Conservation (phyloP, 2,888 invertebrate genomes). For the Lathronympha strigana region DNA sequence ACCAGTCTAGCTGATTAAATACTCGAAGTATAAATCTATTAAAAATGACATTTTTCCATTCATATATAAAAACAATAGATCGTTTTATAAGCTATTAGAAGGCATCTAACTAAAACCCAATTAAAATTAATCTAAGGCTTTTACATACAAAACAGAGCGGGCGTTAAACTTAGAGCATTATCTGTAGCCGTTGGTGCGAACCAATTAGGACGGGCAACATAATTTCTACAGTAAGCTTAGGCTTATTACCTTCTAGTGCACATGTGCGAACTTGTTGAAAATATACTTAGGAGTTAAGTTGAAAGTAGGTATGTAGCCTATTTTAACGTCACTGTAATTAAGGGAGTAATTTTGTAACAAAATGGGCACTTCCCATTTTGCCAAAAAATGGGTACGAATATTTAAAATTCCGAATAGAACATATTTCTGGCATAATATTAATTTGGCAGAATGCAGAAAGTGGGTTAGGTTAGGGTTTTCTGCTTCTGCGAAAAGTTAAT, state of each 20-base stretch:
- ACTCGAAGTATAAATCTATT: too few relatives aligned
- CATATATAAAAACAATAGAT: background rate
- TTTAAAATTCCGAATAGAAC: too few relatives aligned
- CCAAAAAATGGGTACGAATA: too few relatives aligned
- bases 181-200: slow-evolving; percentile 24
- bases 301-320: background rate
- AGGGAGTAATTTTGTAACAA: too few relatives aligned
- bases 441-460: too few relatives aligned
- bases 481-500: too few relatives aligned
- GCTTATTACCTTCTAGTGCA: slow-evolving; percentile 14
- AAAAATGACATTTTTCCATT: too few relatives aligned
- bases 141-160: slow-evolving; percentile 8
- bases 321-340: background rate
- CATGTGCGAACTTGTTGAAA: slow-evolving; percentile 18
- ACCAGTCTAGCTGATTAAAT: too few relatives aligned
- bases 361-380: too few relatives aligned
- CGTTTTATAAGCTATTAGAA: background rate
- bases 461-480: too few relatives aligned
- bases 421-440: too few relatives aligned
- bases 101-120: background rate
- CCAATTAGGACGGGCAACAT: slow-evolving; percentile 44
- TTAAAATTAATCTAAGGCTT: slow-evolving; percentile 11
- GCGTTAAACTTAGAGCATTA: slow-evolving; percentile 23
- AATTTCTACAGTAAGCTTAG: slow-evolving; percentile 43
- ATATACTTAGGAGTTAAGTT: background rate